These are phyloP conservation scores for Threskiornis aethiopicus DNA, from an alignment of 2,797 vertebrate species.

Conservation along the genomic window DNA sequence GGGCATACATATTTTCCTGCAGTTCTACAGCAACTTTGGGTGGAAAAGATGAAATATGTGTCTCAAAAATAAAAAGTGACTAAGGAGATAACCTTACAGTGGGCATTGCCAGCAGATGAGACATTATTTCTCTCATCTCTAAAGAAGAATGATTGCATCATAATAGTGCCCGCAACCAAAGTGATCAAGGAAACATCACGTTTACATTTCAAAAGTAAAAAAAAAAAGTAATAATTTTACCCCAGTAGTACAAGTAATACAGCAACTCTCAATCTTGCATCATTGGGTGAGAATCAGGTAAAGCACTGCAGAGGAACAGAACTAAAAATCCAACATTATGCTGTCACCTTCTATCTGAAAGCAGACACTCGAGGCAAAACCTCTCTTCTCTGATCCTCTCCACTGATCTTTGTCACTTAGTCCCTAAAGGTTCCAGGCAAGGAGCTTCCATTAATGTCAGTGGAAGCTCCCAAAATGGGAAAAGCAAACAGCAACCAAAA, in stretches of 20 bases:
- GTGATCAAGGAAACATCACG: neutral
- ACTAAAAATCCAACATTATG: neutral
- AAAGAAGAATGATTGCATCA: neutral
- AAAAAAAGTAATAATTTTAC: neutral
- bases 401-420: neutral
- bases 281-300: neutral
- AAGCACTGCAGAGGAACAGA: neutral
- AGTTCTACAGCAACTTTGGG: neutral
- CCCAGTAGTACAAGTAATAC: neutral
- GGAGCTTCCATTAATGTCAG: neutral
- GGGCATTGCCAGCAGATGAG: neutral
- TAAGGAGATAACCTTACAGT: neutral
- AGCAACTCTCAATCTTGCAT: neutral
- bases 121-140: neutral
- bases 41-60: neutral
- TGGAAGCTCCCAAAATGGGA: neutral
- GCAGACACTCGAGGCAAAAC: neutral
- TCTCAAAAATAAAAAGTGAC: neutral
- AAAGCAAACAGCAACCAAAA: conserved; percentile 12
- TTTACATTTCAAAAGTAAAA: neutral
- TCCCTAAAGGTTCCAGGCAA: neutral
- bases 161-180: neutral
- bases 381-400: neutral
- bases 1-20: neutral
- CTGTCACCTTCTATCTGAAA: neutral